Percentiles rank a stretch among this genome's conserved stretches.
These are phyloP conservation scores for Campoplex capitator DNA, from an alignment of 2,888 invertebrate genomes.

Conservation along the genomic window DNA sequence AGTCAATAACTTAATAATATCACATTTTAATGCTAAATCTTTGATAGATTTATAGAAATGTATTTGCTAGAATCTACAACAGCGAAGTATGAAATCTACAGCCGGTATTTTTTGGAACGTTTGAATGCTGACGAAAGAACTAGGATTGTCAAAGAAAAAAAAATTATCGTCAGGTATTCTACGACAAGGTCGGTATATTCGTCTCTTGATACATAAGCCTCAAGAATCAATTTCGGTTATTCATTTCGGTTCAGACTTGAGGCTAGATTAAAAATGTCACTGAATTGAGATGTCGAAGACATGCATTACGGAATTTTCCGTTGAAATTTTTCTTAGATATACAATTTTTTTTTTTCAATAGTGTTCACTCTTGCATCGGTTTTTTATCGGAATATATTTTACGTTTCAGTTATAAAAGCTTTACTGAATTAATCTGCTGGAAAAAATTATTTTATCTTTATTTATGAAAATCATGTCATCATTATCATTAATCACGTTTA, in stretches of 20 bases:
- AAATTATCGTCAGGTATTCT: constrained; percentile 6
- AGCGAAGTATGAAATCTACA: constrained; percentile 64
- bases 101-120: constrained; percentile 32
- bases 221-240: neutral
- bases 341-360: neutral
- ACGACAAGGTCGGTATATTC: neutral
- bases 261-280: neutral
- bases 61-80: constrained; percentile 42
- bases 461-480: no score
- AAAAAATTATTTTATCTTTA: no score
- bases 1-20: constrained; percentile 67
- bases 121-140: constrained; percentile 18
- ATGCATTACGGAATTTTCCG: neutral
- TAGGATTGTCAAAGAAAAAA: neutral
- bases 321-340: neutral
- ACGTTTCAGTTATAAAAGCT: no score
- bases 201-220: neutral
- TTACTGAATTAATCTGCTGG: no score
- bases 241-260: neutral
- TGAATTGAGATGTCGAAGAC: neutral
- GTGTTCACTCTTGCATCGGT: neutral
- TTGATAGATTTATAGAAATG: constrained; percentile 55
- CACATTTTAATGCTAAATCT: constrained; percentile 62
- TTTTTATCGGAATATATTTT: neutral
- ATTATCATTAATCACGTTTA: neutral